Percentiles rank a stretch among this genome's conserved stretches.
Conservation (phyloP, 2,113 vertebrate genomes). For the Epinephelus cyanopodus region DNA sequence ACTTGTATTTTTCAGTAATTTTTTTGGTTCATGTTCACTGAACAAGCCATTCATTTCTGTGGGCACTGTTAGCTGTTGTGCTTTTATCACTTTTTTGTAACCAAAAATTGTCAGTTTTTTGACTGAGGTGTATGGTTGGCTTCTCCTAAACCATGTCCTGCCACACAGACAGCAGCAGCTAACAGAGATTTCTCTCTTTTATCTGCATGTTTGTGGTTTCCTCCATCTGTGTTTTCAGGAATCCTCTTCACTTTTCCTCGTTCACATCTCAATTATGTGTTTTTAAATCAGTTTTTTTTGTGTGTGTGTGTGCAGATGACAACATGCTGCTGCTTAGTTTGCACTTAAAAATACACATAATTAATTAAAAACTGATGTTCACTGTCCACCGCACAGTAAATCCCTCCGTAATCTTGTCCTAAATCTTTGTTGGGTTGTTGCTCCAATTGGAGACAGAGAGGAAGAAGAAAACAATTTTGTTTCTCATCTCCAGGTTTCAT, state of each 20-base stretch:
- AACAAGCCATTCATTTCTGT: constrained; percentile 1
- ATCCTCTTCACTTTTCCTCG: constrained; percentile 52
- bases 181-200: constrained; percentile 35
- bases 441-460: constrained; percentile 61
- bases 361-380: constrained; percentile 70
- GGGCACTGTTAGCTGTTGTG: not conserved
- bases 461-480: constrained; percentile 74
- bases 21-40: not conserved
- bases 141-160: constrained; percentile 31
- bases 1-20: not conserved
- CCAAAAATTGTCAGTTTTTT: constrained; percentile 21
- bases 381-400: constrained; percentile 57
- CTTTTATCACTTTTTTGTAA: constrained; percentile 1
- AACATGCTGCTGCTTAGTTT: constrained; percentile 67
- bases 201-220: constrained; percentile 41
- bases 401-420: constrained; percentile 74
- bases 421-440: constrained; percentile 68
- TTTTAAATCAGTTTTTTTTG: constrained; percentile 56
- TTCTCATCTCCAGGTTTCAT: constrained; percentile 68
- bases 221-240: constrained; percentile 59
- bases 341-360: constrained; percentile 65
- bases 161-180: constrained; percentile 41
- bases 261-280: constrained; percentile 56
- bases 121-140: constrained; percentile 21
- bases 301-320: constrained; percentile 37